Base-by-base conservation (phyloP, 2,797 vertebrate genomes). In the Hemitrygon akajei region DNA sequence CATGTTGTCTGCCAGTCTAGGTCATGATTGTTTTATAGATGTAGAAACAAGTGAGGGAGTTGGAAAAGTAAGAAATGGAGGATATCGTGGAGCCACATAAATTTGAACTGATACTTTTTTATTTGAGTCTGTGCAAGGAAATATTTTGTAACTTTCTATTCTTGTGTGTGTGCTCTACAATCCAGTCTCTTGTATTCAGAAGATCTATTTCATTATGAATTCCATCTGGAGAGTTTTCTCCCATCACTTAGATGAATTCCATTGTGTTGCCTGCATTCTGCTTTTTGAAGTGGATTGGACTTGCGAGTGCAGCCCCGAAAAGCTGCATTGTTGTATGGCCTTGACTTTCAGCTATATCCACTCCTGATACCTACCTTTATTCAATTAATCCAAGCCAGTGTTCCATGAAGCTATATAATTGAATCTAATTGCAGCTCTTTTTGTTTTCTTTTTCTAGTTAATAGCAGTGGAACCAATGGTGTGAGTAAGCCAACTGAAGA, bases 391-490 rank as follows among this genome's bases (percentile, higher is more conserved):
- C 58, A 63, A 93, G 27, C n/a, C 86, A 89, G 5, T 14, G 40
- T 25, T 92, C 7, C 73, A 73, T 91, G 12, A 93, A 75, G 40
- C 5, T 30, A 71, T 22, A 18, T 4, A 40, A n/a, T 47, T 93
- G 91, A 76, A 93, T 75, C 60, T 71, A 89, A 94, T 84, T 76
- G 30, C 20, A 71, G 34, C 63, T 22, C 94, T 93, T 93, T 87
- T 47, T 47, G n/a, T 66, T 91, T 37, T 94, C 56, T 94, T 22
- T 37, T 94, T 94, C 0, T 94, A 99, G 98, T 98, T 96, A 98
- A 98, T 47, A 98, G 96, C 97, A 98, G 98, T 94, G 98, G 98
- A 96, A 99, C 99, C 95, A 99, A 99, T 1, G 99, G 98, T 77
- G 97, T 99, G 95, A 98, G 98, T 94, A 96, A 97, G 95, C 96